A percentile compares a stretch with the other conserved stretches of the same genome.
Conservation (phyloP, 2,888 invertebrate genomes). For the Lucinisca nassula region DNA sequence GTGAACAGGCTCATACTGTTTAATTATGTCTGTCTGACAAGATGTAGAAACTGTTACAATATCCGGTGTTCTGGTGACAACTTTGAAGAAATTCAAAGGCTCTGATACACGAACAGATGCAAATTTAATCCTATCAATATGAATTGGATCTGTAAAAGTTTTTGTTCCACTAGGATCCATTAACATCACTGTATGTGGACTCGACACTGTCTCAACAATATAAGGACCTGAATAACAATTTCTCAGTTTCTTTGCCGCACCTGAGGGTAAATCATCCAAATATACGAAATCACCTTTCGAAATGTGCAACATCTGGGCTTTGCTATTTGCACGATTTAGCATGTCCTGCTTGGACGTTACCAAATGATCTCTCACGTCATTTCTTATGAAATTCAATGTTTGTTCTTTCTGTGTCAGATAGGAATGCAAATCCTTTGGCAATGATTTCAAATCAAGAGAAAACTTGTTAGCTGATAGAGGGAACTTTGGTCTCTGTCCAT, state of each 20-base stretch:
- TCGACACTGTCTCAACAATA: constrained; percentile 35
- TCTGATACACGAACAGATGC: constrained; percentile 32
- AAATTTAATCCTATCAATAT: constrained; percentile 41
- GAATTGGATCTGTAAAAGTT: constrained; percentile 28
- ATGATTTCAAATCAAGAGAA: constrained; percentile 25
- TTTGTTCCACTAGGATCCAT: constrained; percentile 21
- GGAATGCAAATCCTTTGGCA: constrained; percentile 30
- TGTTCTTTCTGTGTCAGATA: constrained; percentile 33
- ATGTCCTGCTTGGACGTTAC: constrained; percentile 21
- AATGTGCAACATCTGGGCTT: constrained; percentile 2
- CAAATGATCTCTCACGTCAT: constrained; percentile 24
- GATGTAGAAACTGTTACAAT: not conserved
- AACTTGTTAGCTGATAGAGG: constrained; percentile 30
- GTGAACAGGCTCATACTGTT: too few species aligned
- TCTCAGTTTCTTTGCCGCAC: constrained; percentile 32
- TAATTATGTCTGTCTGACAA: constrained; percentile 16
- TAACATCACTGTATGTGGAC: constrained; percentile 35
- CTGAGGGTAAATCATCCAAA: constrained; percentile 10
- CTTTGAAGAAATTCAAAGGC: constrained; percentile 29
- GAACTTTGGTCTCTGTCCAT: constrained; percentile 51
- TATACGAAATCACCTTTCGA: constrained; percentile 45
- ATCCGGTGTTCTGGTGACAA: constrained; percentile 1
- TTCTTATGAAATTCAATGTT: constrained; percentile 1
- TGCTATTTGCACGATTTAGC: constrained; percentile 37
- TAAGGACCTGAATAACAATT: constrained; percentile 36